Conservation (phyloP, 2,888 invertebrate species). For the Cyclophora punctaria region DNA sequence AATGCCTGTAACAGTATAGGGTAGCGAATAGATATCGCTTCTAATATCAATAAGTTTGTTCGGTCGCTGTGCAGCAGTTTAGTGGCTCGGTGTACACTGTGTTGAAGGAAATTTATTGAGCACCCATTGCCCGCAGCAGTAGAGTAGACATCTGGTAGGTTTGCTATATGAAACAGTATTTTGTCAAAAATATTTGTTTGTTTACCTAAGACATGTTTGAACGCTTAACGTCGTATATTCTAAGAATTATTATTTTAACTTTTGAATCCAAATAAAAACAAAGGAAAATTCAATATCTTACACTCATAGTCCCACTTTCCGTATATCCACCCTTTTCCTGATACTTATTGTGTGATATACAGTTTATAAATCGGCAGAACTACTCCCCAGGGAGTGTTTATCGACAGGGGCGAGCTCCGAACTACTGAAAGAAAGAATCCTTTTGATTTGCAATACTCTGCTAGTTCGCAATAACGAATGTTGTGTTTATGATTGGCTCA, state of each 20-base stretch:
- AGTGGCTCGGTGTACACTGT: background rate
- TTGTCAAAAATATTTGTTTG: too few species aligned
- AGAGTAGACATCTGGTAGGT: too few species aligned
- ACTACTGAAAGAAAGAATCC: slow-evolving; percentile 7
- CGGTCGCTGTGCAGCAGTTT: background rate
- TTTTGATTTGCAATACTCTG: slow-evolving; percentile 8
- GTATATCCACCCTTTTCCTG: background rate
- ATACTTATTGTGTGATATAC: slow-evolving; percentile 44
- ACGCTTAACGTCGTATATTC: too few species aligned
- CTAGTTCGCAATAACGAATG: slow-evolving; percentile 1
- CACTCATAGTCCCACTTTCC: too few species aligned
- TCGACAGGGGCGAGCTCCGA: slow-evolving; percentile 34
- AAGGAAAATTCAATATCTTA: too few species aligned
- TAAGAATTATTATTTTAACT: background rate
- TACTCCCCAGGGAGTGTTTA: slow-evolving; percentile 56
- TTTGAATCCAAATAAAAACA: background rate
- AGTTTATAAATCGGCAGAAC: slow-evolving; percentile 60
- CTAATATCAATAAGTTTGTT: slow-evolving; percentile 1
- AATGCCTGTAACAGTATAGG: background rate
- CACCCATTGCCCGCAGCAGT: too few species aligned
- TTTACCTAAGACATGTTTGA: too few species aligned
- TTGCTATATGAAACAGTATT: too few species aligned
- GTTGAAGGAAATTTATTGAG: too few species aligned
- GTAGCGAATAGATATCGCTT: background rate
- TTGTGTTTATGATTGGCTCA: too few species aligned